A percentile compares a stretch with the other conserved stretches of the same genome.
These are phyloP conservation scores for Palaemon carinicauda DNA, from an alignment of 1,140 invertebrate species.

Conservation along the genomic window DNA sequence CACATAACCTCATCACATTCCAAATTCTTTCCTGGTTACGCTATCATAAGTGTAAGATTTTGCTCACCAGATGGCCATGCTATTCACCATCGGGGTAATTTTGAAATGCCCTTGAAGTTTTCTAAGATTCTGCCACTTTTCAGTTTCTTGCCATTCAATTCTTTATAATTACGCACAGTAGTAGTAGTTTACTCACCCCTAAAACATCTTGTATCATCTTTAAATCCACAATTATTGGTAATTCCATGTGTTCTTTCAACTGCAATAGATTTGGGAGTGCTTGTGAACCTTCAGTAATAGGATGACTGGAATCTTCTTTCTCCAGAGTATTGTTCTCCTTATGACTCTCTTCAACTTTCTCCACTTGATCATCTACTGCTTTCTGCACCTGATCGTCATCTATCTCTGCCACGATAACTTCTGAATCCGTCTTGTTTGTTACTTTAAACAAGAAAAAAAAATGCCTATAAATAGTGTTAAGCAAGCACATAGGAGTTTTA, in stretches of 20 bases:
- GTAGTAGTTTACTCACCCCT: conserved; percentile 1
- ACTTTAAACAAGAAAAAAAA: too few relatives aligned
- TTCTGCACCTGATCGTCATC: neutral
- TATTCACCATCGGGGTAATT: too few relatives aligned
- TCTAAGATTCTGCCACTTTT: too few relatives aligned
- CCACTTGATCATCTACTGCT: neutral
- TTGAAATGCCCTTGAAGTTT: too few relatives aligned
- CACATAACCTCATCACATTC: too few relatives aligned
- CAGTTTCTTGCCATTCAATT: too few relatives aligned
- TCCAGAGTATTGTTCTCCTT: neutral
- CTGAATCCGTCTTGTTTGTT: too few relatives aligned
- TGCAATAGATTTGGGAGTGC: neutral
- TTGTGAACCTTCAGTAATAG: neutral
- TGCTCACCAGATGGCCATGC: too few relatives aligned
- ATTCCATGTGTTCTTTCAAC: conserved; percentile 25
- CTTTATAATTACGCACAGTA: neutral
- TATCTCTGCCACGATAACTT: neutral
- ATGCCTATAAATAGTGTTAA: too few relatives aligned
- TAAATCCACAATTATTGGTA: conserved; percentile 6
- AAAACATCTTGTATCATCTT: conserved; percentile 42
- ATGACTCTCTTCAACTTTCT: neutral
- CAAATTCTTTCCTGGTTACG: too few relatives aligned
- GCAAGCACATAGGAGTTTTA: too few relatives aligned
- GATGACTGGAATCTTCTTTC: neutral
- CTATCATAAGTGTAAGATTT: too few relatives aligned